Base-by-base conservation (phyloP, 2,888 invertebrate species). In the Meteorus colon region DNA sequence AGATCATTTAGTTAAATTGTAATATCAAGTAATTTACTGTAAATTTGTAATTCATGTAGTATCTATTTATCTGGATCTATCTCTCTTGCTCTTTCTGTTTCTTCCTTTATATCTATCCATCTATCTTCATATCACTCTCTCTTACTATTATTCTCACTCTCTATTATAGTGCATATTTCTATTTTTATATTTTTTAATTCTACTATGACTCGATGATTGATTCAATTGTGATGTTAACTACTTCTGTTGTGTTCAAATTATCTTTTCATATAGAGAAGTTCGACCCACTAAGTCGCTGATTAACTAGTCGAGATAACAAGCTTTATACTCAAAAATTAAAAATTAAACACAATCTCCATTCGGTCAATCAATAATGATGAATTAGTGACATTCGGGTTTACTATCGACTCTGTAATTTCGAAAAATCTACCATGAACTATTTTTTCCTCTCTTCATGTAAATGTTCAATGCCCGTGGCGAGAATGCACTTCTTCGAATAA, bases 121-220 rank as follows among this genome's bases (percentile, higher is more conserved):
- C 41, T 55, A 19, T 55, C 8, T 19, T 2, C 4, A 24, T n/a
- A 14, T 48, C n/a, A 8, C 19, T 19, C 19, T 55, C 8, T 4
- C 19, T 5, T 24, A n/a, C 6, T 8, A 2, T 55, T 6, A 41
- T 8, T 8, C 41, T 41, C n/a, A 55, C 5, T 6, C n/a, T n/a
- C 16, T 24, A 19, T 55, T n/a, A 55, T 1, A 10, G 55, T 55
- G 55, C 55, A 55, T 8, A 55, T 55, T 55, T 55, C 19, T 55
- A 55, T 55, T 55, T 55, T 55, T 55, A 55, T 55, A 55, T 55
- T 55, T 55, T 19, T 8, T 19, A 55, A 19, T 55, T 8, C n/a
- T 48, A 48, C 14, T n/a, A 0, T n/a, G 48, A 48, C 48, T 48
- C 14, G 16, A 48, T 48, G 24, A 19, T 19, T 19, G 6, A 8